These are phyloP conservation scores for Platycheirus rosarum DNA, from an alignment of 2,888 invertebrate genomes.

Conservation along the genomic window DNA sequence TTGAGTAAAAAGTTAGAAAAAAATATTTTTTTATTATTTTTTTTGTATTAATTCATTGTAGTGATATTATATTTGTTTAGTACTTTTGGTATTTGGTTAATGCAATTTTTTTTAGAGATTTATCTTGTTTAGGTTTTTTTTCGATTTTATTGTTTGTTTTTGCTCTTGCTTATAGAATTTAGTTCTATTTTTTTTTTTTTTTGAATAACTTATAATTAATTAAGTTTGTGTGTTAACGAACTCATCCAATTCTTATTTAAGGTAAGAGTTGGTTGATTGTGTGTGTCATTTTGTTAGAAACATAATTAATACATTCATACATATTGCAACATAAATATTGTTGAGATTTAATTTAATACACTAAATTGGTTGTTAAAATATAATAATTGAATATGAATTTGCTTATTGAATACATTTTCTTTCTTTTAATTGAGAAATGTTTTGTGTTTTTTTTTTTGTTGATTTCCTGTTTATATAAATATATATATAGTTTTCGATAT, in stretches of 20 bases:
- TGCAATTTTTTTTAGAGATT: constrained; percentile 48
- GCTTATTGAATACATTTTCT: constrained; percentile 63
- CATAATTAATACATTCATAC: constrained; percentile 68
- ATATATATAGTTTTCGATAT: constrained; percentile 73
- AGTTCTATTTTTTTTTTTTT: constrained; percentile 63
- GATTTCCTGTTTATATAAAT: constrained; percentile 55
- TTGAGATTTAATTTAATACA: constrained; percentile 68
- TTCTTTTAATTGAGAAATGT: constrained; percentile 57
- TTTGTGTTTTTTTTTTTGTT: constrained; percentile 31
- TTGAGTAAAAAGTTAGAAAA: constrained; percentile 75
- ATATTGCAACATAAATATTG: constrained; percentile 73
- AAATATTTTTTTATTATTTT: constrained; percentile 70
- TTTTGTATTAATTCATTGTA: constrained; percentile 72
- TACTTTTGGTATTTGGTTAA: constrained; percentile 74
- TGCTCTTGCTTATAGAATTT: constrained; percentile 38
- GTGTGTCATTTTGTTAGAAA: constrained; percentile 67
- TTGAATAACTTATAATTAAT: constrained; percentile 71
- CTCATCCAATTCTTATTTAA: constrained; percentile 49
- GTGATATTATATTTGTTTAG: constrained; percentile 74
- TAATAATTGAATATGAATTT: constrained; percentile 73
- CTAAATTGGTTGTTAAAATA: constrained; percentile 73
- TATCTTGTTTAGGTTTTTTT: constrained; percentile 39
- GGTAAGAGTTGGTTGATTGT: constrained; percentile 56
- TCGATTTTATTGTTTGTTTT: constrained; percentile 30
- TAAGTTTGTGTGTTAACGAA: constrained; percentile 73